Evolutionary conservation across 1,140 invertebrate genomes (phyloP), one percentile per base, ranked within the genome.

Genomic region (Panagrolaimus sp.): DNA sequence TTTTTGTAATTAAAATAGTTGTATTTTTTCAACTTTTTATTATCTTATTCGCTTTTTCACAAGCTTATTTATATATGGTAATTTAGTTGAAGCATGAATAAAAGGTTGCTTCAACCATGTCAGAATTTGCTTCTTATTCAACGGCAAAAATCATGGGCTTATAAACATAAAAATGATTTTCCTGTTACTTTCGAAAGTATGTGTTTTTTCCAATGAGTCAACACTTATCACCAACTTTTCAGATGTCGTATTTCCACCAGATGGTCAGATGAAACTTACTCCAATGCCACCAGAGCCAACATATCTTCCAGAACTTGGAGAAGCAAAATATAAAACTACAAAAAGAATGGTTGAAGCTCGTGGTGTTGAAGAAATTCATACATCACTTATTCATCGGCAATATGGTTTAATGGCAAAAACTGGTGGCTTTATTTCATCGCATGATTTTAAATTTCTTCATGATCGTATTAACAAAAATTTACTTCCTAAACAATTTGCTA

Each of bases 401-500:
- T 82, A 62, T 67, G 80, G 80, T 20, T 63, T 82, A 5, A 74
- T 76, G 31, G 81, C 79, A 9, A 69, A 78, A n/a, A 66, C 44
- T 23, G 79, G 79, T 66, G 79, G 79, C 11, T 76, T 83, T 53
- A 71, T 81, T 27, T 63, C 51, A 14, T 46, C 72, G 8, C 66
- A 71, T 9, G 81, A 83, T 57, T 83, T 81, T 71, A 78, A 78
- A 31, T 79, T 69, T 31, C 46, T 81, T 74, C 47, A 83, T 72
- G 72, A 79, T 9, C 61, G 78, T 27, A 67, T 82, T 42, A 82
- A 82, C 68, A 79, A 80, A 46, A 79, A 76, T 51, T 62, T 82
- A 5, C 47, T 68, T 13, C 67, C 69, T 13, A 80, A 82, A 20
- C 81, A 82, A 69, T 82, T 96, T 88, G 92, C 92, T n/a, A 87